Evolutionary conservation across 2,888 invertebrate species (phyloP).

Genomic region (Mimumesa dahlbomi): DNA sequence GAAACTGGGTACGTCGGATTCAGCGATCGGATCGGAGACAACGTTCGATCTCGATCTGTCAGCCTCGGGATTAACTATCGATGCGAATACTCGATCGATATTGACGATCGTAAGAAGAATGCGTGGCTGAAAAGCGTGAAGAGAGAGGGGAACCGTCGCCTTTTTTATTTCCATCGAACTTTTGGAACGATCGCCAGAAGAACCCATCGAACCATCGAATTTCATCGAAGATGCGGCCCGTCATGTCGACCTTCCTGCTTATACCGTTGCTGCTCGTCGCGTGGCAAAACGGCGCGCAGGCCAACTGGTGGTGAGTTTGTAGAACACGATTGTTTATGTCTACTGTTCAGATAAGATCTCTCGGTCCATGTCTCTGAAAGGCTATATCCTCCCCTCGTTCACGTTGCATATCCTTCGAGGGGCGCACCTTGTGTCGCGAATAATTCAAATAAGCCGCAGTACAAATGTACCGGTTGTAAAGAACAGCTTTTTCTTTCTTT

Average conservation of each 20-base stretch:
- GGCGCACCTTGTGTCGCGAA: slow-evolving; percentile 24
- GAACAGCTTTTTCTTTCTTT: background rate
- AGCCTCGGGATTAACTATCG: slow-evolving; percentile 46
- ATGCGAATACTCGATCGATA: slow-evolving; percentile 45
- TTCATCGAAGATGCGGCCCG: slow-evolving; percentile 57
- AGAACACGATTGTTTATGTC: slow-evolving; percentile 49
- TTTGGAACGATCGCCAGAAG: slow-evolving; percentile 22
- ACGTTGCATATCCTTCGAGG: slow-evolving; percentile 7
- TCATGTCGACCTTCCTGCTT: slow-evolving; percentile 53
- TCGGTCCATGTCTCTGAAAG: slow-evolving; percentile 3
- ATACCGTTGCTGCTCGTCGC: slow-evolving; percentile 68
- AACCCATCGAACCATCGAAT: slow-evolving; percentile 18
- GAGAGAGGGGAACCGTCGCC: slow-evolving; percentile 8
- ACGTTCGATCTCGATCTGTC: slow-evolving; percentile 50
- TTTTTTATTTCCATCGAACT: slow-evolving; percentile 27
- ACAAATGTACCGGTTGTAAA: background rate
- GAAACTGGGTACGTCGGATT: slow-evolving; percentile 20
- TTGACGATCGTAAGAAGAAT: slow-evolving; percentile 48
- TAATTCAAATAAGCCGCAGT: slow-evolving; percentile 8
- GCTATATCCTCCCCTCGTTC: background rate
- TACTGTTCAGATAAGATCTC: slow-evolving; percentile 34
- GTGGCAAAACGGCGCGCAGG: slow-evolving; percentile 73
- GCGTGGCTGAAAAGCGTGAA: slow-evolving; percentile 51
- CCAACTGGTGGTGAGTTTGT: slow-evolving; percentile 79
- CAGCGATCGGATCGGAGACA: slow-evolving; percentile 35